These are phyloP conservation scores for Bos taurus DNA, from an alignment of 2,113 vertebrate genomes.

Conservation along the genomic window ARS-UCD2.0 NC_037331.1:30874001-30874500, in stretches of 20 bases:
- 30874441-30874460: background rate
- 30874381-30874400: background rate
- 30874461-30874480: background rate
- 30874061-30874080: background rate
- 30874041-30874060: background rate
- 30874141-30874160: background rate
- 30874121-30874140: background rate
- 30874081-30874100: background rate
- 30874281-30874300: background rate
- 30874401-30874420: background rate
- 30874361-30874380: background rate
- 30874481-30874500: background rate
- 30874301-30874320: background rate
- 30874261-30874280: background rate
- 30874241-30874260: background rate
- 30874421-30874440: background rate
- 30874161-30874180: background rate
- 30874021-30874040: background rate
- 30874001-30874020: background rate
- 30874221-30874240: background rate
- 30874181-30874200: background rate
- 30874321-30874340: background rate
- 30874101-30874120: background rate
- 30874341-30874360: background rate
- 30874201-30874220: background rate